Evolutionary conservation across 2,113 vertebrate genomes (phyloP), one percentile per base, ranked within the genome.

Genomic region (Picathartes gymnocephalus): DNA sequence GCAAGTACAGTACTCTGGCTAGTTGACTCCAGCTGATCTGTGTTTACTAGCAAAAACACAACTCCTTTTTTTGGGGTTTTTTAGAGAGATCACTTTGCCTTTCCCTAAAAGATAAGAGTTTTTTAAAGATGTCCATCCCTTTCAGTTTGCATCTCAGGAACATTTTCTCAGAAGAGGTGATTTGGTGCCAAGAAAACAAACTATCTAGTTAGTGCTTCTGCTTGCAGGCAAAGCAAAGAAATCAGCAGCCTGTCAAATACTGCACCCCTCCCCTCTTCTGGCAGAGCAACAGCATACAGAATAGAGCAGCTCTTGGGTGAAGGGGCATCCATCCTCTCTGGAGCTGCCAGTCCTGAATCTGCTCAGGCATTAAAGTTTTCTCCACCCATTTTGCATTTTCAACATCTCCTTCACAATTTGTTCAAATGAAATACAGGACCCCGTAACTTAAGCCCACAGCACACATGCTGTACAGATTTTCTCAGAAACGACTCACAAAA

Each of bases 41-140:
- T 66, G 30, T 66, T 61, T 76, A 53, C 23, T 42, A 74, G 53
- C 15, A 76, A 82, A 85, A 78, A 4, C 9, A 47, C 0, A 2
- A 27, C 23, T 39, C 39, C 39, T 72, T 40, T 33, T 42, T 65
- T 28, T 4, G 1, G 2, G 15, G 2, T 0, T 3, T 74, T 56
- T 83, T 9, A 51, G 27, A 30, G 7, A 71, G 1, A 13, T 2
- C 5, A 51, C 14, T 76, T 86, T 68, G 16, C 4, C 6, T 72
- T 64, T 21, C 10, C 2, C 11, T 28, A 50, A 56, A 54, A 31
- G 27, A 17, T 0, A 24, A 24, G 0, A 22, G 3, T 2, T 20
- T 61, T 54, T 54, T 8, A 6, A 81, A 70, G 16, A 21, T 35
- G 15, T 48, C 31, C 13, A 35, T 79, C 10, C 28, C 25, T 68